Conservation (phyloP, 92 coral and sea anemone genomes). For the Scolanthus callimorphus region DNA sequence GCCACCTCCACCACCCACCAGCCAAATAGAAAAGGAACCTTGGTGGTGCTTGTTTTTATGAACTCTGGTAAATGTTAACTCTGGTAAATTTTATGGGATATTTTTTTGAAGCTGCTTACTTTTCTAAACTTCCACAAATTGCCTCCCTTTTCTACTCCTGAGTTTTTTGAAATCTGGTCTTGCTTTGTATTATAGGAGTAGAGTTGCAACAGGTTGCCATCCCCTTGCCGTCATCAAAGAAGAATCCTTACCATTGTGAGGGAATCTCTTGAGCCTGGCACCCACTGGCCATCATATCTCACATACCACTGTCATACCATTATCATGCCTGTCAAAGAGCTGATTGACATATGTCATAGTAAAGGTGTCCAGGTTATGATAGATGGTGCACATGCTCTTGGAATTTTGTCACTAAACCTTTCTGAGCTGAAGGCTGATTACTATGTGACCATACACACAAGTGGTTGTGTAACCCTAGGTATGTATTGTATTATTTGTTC, state of each 20-base stretch:
- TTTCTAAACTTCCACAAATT: too few relatives aligned
- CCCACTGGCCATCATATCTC: too few relatives aligned
- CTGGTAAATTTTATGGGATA: too few relatives aligned
- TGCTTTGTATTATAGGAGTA: slow-evolving; percentile 28
- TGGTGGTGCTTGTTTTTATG: too few relatives aligned
- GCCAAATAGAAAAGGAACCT: too few relatives aligned
- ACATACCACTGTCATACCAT: too few relatives aligned
- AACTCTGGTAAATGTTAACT: too few relatives aligned
- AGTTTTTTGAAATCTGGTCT: too few relatives aligned
- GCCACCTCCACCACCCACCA: too few relatives aligned
- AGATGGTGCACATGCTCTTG: slow-evolving; percentile 69
- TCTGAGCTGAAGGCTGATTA: slow-evolving; percentile 37
- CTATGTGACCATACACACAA: slow-evolving; percentile 64
- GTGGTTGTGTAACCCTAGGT: slow-evolving; percentile 60
- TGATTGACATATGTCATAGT: slow-evolving; percentile 52
- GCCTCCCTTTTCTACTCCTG: too few relatives aligned
- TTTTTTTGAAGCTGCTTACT: too few relatives aligned
- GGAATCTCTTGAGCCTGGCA: slow-evolving; percentile 40
- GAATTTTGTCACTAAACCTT: slow-evolving; percentile 34
- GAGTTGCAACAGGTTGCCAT: slow-evolving; percentile 36
- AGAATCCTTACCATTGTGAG: slow-evolving; percentile 23
- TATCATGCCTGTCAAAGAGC: slow-evolving; percentile 48
- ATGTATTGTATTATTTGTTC: too few relatives aligned
- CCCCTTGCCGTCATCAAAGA: slow-evolving; percentile 44
- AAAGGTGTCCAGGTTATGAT: slow-evolving; percentile 56